Conservation (phyloP, 2,888 invertebrate species). For the Physocephala rufipes region DNA sequence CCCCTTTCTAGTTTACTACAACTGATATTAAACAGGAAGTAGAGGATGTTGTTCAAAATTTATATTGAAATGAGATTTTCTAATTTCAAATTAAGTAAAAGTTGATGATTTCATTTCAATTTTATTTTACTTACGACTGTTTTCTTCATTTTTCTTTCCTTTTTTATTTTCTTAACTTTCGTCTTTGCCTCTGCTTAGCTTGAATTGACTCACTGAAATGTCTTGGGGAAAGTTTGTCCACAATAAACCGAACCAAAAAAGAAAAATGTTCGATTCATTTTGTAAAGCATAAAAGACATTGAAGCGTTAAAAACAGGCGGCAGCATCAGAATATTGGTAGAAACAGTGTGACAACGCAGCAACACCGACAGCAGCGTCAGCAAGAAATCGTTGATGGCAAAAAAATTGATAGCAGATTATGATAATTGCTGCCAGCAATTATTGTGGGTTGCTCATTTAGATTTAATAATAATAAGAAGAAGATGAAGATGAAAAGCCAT, state of each 20-base stretch:
- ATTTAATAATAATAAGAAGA: not conserved
- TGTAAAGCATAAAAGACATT: conserved; percentile 41
- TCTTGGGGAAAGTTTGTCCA: conserved; percentile 16
- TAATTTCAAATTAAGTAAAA: conserved; percentile 38
- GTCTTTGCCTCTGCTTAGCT: not conserved
- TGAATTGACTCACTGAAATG: not conserved
- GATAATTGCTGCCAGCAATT: conserved; percentile 43
- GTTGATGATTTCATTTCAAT: conserved; percentile 39
- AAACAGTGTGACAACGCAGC: no score
- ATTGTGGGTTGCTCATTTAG: conserved; percentile 39
- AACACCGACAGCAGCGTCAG: not conserved
- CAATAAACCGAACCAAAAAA: conserved; percentile 2
- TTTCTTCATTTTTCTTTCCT: no score
- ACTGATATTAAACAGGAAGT: not conserved
- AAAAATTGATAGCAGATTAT: conserved; percentile 43
- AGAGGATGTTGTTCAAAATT: conserved; percentile 26
- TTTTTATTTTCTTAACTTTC: no score
- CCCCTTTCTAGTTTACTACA: not conserved
- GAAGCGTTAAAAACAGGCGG: conserved; percentile 29
- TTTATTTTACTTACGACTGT: conserved; percentile 24
- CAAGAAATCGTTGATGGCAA: conserved; percentile 25
- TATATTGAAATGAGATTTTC: conserved; percentile 36
- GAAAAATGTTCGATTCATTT: conserved; percentile 15
- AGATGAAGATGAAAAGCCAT: not conserved
- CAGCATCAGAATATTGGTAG: conserved; percentile 1